Evolutionary conservation across 2,888 invertebrate genomes (phyloP).

Genomic region (Bembecia ichneumoniformis): DNA sequence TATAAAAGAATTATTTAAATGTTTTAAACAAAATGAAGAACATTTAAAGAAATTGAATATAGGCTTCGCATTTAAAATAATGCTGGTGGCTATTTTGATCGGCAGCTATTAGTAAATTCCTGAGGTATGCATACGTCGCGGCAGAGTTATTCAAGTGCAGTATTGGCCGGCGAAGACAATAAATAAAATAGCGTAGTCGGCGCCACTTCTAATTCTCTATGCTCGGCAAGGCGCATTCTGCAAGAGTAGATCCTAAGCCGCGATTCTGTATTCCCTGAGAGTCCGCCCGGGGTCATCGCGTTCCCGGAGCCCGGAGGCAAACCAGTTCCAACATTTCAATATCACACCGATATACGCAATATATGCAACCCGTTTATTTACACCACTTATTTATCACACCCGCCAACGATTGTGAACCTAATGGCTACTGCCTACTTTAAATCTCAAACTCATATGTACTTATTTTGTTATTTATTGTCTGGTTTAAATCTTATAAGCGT

Average conservation of each 20-base stretch:
- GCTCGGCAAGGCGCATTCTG: slow-evolving; percentile 32
- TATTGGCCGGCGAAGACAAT: slow-evolving; percentile 39
- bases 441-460: slow-evolving; percentile 1
- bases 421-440: slow-evolving; percentile 11
- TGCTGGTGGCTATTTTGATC: no score
- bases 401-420: slow-evolving; percentile 12
- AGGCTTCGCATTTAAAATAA: no score
- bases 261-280: slow-evolving; percentile 56
- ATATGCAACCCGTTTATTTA: slow-evolving; percentile 46
- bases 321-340: slow-evolving; percentile 68
- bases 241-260: slow-evolving; percentile 31
- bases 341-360: slow-evolving; percentile 54
- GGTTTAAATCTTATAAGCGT: no score
- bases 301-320: slow-evolving; percentile 51
- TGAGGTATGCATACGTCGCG: no score
- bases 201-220: slow-evolving; percentile 60
- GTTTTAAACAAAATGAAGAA: no score
- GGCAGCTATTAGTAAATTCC: no score
- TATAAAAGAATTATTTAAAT: no score
- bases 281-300: slow-evolving; percentile 52
- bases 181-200: slow-evolving; percentile 39
- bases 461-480: neutral
- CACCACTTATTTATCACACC: slow-evolving; percentile 29
- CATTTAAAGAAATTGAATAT: no score
- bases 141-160: neutral